Evolutionary conservation across 2,888 invertebrate genomes (phyloP).

Genomic region (Saturnia japonica): DNA sequence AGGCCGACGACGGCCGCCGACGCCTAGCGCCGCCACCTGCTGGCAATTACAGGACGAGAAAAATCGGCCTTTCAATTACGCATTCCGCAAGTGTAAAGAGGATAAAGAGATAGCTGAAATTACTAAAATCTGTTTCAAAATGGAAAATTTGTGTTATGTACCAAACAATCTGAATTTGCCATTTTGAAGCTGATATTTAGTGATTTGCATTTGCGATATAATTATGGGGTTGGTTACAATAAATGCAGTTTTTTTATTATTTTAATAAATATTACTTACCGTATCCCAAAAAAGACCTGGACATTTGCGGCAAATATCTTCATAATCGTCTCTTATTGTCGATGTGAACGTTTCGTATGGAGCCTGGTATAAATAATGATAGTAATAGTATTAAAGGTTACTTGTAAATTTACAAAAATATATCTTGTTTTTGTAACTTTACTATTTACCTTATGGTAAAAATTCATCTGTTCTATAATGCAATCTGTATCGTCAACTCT

Average conservation of each 20-base stretch:
- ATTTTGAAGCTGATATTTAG: too few relatives aligned
- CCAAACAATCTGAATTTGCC: too few relatives aligned
- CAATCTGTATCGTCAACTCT: conserved; percentile 47
- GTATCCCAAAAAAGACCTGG: conserved; percentile 73
- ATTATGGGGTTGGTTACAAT: too few relatives aligned
- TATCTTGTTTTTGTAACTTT: background rate
- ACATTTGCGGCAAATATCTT: conserved; percentile 55
- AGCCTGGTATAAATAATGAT: conserved; percentile 34
- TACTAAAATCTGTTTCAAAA: too few relatives aligned
- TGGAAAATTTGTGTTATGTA: too few relatives aligned
- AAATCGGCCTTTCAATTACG: too few relatives aligned
- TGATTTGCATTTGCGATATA: too few relatives aligned
- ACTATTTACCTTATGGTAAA: conserved; percentile 41
- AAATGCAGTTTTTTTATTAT: background rate
- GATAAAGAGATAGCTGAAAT: too few relatives aligned
- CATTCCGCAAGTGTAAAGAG: too few relatives aligned
- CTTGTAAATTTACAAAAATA: background rate
- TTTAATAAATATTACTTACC: conserved; percentile 56
- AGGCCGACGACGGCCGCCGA: too few relatives aligned
- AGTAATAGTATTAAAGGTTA: background rate
- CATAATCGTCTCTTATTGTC: conserved; percentile 60
- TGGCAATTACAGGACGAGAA: too few relatives aligned
- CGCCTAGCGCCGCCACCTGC: too few relatives aligned
- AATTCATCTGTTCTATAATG: conserved; percentile 44
- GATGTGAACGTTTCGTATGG: conserved; percentile 44